Base-by-base conservation (phyloP, 2,113 vertebrate species). In the Lepus timidus region DNA sequence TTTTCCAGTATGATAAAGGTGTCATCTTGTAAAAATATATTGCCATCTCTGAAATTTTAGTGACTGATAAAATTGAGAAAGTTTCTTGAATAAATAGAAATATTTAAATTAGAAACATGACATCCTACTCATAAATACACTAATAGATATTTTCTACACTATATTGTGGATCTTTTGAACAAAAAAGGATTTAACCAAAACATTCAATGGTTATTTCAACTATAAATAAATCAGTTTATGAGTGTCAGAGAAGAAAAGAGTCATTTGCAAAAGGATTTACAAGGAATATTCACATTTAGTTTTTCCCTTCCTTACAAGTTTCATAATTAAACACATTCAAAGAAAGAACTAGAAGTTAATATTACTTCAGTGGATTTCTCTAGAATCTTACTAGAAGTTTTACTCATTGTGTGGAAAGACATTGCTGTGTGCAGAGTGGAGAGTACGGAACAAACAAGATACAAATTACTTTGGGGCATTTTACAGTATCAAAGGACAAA, bases 41-140 rank as follows among this genome's bases (percentile, higher is more conserved):
- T 65, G 67, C 51, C 1, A 44, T 51, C 14, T 25, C 39, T 78
- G 82, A 74, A 80, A 58, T 88, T 94, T 78, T 11, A 71, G 75
- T 84, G 91, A 79, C 27, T 93, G 64, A 58, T 65, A 2, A 79
- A 67, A 51, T 39, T 80, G 31, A 92, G 55, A 89, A 78, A 71
- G 9, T 79, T 81, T 74, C 4, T 79, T 36, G 31, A 85, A 31
- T 58, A 80, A 8, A 31, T 44, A 65, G 11, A 58, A 75, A 82
- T 92, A 86, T 79, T 96, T 88, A 71, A 94, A 76, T 74, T 52
- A 2, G 39, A 85, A 81, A 31, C 20, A 65, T 96, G 58, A 73
- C 14, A 88, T 86, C 20, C 52, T 80, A 19, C 33, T 91, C 65
- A 22, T 86, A 61, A 75, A 89, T 75, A n/a, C 4, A 65, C 2